These are phyloP conservation scores for Fundulus diaphanus DNA, from an alignment of 2,797 vertebrate species.

Conservation along the genomic window DNA sequence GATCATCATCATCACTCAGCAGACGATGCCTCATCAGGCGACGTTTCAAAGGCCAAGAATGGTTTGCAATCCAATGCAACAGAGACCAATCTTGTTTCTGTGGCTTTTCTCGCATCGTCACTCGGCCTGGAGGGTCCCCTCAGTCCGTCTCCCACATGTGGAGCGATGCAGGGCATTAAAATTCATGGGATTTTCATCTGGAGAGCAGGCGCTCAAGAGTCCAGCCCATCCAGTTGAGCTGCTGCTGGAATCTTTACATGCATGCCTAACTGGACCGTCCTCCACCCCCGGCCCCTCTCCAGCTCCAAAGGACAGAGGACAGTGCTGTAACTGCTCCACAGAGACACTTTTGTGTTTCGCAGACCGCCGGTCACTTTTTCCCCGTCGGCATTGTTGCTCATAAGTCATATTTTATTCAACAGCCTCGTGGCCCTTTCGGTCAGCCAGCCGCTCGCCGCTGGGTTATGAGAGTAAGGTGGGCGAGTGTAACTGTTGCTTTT, in stretches of 20 bases:
- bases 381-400: conserved; percentile 54
- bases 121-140: conserved; percentile 58
- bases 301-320: conserved; percentile 68
- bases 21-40: conserved; percentile 15
- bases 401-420: conserved; percentile 83
- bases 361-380: conserved; percentile 42
- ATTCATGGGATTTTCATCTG: conserved; percentile 75
- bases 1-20: conserved; percentile 1
- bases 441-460: conserved; percentile 64
- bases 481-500: conserved; percentile 26
- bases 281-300: conserved; percentile 53
- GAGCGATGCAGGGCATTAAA: conserved; percentile 76
- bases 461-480: conserved; percentile 68
- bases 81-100: conserved; percentile 34
- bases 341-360: conserved; percentile 76
- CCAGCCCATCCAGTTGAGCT: conserved; percentile 66
- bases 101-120: conserved; percentile 56
- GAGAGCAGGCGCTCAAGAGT: conserved; percentile 70
- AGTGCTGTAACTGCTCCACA: conserved; percentile 62
- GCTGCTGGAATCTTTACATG: conserved; percentile 79
- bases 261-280: conserved; percentile 51
- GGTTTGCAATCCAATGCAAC: conserved; percentile 29
- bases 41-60: conserved; percentile 29
- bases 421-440: conserved; percentile 55
- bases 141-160: conserved; percentile 73